These are phyloP conservation scores for Synchiropus splendidus DNA, from an alignment of 2,113 vertebrate species.

Conservation along the genomic window DNA sequence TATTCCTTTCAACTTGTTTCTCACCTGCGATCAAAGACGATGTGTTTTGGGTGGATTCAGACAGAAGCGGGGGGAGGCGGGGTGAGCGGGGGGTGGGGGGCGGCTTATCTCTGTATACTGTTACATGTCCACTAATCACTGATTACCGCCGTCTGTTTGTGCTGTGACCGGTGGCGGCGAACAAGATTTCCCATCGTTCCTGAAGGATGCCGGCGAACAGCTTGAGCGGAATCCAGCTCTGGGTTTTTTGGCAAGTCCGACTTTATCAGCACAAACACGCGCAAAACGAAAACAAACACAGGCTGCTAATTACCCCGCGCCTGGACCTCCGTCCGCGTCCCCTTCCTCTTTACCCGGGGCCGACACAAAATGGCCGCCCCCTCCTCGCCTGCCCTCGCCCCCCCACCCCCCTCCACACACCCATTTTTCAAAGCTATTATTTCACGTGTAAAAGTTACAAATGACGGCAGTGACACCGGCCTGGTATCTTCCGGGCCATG, in stretches of 20 bases:
- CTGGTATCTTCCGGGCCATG: constrained; percentile 75
- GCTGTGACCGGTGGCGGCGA: constrained; percentile 54
- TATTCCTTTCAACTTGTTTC: too few species aligned
- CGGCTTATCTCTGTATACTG: constrained; percentile 56
- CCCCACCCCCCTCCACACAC: too few species aligned
- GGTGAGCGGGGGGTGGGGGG: too few species aligned
- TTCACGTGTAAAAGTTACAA: constrained; percentile 67
- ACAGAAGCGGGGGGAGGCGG: constrained; percentile 31
- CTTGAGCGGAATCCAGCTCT: constrained; percentile 62
- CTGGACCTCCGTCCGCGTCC: constrained; percentile 55
- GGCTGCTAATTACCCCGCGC: constrained; percentile 67
- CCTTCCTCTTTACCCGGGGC: constrained; percentile 31
- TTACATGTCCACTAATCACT: constrained; percentile 62
- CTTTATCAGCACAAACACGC: constrained; percentile 74
- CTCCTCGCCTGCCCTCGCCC: constrained; percentile 8
- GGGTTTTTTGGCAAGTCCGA: constrained; percentile 71
- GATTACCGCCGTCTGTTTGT: constrained; percentile 58
- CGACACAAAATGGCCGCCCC: constrained; percentile 55
- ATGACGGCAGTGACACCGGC: constrained; percentile 65
- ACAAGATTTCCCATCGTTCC: constrained; percentile 58
- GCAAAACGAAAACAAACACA: constrained; percentile 72
- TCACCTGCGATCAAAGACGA: too few species aligned
- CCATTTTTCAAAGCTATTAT: constrained; percentile 46
- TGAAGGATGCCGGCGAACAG: constrained; percentile 61
- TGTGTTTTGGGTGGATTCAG: constrained; percentile 34